Conservation (phyloP, 2,113 vertebrate genomes). For the Dolichotis patagonum region DNA sequence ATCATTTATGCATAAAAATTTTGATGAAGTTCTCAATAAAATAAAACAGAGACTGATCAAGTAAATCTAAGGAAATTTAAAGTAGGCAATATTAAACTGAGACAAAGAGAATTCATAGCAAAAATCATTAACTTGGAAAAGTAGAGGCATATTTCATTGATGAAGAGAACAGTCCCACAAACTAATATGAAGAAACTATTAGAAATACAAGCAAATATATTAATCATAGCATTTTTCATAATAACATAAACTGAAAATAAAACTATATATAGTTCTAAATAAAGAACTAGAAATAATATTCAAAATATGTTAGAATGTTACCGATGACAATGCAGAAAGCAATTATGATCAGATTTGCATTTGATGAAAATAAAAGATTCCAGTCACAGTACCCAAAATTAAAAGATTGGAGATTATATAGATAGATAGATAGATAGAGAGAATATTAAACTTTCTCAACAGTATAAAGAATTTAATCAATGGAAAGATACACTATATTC, state of each 20-base stretch:
- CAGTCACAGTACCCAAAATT: neutral
- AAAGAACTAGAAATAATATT: slow-evolving; percentile 30
- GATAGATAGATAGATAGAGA: neutral
- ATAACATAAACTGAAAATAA: slow-evolving; percentile 4
- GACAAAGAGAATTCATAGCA: neutral
- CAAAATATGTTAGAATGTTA: neutral
- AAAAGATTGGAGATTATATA: neutral
- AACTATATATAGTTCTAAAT: neutral
- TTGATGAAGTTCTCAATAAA: slow-evolving; percentile 36
- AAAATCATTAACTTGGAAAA: slow-evolving; percentile 25
- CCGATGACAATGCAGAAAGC: neutral
- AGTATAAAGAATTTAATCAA: neutral
- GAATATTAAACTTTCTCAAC: slow-evolving; percentile 23
- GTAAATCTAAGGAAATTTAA: slow-evolving; percentile 34
- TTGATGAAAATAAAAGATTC: slow-evolving; percentile 34
- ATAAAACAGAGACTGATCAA: slow-evolving; percentile 6
- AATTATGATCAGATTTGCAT: slow-evolving; percentile 27
- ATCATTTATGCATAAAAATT: neutral
- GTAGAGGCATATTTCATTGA: neutral
- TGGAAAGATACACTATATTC: neutral
- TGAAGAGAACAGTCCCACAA: slow-evolving; percentile 28
- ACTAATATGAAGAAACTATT: neutral
- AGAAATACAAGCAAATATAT: slow-evolving; percentile 22
- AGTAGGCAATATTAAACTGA: slow-evolving; percentile 31
- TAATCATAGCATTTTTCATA: slow-evolving; percentile 5